These are phyloP conservation scores for Syngnathus acus DNA, from an alignment of 2,797 vertebrate genomes.

Conservation along the genomic window DNA sequence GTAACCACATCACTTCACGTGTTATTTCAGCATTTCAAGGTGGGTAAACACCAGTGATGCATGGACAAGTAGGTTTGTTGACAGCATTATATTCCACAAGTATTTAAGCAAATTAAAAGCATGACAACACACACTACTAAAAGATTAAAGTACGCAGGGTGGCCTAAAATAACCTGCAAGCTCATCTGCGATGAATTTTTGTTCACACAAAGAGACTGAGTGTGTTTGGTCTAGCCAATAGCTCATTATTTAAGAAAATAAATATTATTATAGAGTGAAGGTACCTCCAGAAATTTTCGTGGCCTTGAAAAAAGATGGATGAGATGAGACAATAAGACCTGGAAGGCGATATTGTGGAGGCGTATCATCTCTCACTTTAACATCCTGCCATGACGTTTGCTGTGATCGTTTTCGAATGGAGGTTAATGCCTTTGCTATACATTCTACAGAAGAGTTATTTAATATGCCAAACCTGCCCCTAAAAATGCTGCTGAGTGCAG, in stretches of 20 bases:
- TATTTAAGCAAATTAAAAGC: slow-evolving; percentile 7
- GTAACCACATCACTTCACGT: slow-evolving; percentile 30
- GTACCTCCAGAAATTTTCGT: slow-evolving; percentile 35
- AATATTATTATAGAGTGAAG: slow-evolving; percentile 25
- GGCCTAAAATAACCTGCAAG: slow-evolving; percentile 28
- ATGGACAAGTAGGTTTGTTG: slow-evolving; percentile 14
- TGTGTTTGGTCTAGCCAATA: slow-evolving; percentile 52
- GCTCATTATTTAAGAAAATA: slow-evolving; percentile 47
- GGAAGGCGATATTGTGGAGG: slow-evolving; percentile 34
- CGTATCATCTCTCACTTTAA: slow-evolving; percentile 30
- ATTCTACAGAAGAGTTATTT: slow-evolving; percentile 21
- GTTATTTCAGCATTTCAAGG: slow-evolving; percentile 12
- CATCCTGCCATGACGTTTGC: slow-evolving; percentile 19
- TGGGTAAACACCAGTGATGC: slow-evolving; percentile 14
- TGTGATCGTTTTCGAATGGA: slow-evolving; percentile 21
- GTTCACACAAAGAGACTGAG: slow-evolving; percentile 21
- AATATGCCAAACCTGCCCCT: slow-evolving; percentile 3
- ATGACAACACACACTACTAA: slow-evolving; percentile 7
- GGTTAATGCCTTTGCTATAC: not conserved
- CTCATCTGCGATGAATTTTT: slow-evolving; percentile 27
- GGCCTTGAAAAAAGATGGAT: slow-evolving; percentile 47
- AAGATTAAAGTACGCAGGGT: slow-evolving; percentile 4
- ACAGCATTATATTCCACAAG: slow-evolving; percentile 7
- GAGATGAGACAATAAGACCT: slow-evolving; percentile 40
- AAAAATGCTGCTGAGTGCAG: slow-evolving; percentile 18